Percentiles rank a stretch among this genome's conserved stretches.
phyloP scores from a whole-genome alignment of 2,113 vertebrate species.

The Sterrhoptilus dennistouni region DNA sequence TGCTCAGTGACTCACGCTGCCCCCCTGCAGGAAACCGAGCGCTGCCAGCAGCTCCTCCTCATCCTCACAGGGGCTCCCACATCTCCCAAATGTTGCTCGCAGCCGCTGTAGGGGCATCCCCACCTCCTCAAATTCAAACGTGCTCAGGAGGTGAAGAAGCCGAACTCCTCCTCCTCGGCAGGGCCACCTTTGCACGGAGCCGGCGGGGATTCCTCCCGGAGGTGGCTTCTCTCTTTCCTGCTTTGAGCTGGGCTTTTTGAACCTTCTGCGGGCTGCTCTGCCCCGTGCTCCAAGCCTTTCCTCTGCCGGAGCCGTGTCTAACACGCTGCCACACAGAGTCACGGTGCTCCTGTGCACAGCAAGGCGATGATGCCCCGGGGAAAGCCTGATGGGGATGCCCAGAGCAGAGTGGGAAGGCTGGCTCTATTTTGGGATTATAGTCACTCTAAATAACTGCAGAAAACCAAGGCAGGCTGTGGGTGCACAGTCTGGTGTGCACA shows the following conservation, averaged over 20 bases:
- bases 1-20: background rate
- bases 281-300: background rate
- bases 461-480: background rate
- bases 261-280: background rate
- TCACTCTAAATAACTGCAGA: background rate
- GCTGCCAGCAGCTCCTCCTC: background rate
- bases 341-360: background rate
- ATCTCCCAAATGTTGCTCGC: background rate
- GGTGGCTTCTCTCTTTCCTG: background rate
- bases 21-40: conserved; percentile 21
- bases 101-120: background rate
- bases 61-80: background rate
- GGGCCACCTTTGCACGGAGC: background rate
- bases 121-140: background rate
- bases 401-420: background rate
- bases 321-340: fast-evolving
- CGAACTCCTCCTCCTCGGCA: background rate
- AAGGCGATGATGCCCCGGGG: background rate
- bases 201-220: background rate
- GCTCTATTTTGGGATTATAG: background rate
- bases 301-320: fast-evolving
- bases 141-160: background rate
- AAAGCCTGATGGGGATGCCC: background rate
- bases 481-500: fast-evolving
- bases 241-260: background rate